phyloP scores from a whole-genome alignment of 2,797 vertebrate species.

The Paratrypauchen microcephalus region DNA sequence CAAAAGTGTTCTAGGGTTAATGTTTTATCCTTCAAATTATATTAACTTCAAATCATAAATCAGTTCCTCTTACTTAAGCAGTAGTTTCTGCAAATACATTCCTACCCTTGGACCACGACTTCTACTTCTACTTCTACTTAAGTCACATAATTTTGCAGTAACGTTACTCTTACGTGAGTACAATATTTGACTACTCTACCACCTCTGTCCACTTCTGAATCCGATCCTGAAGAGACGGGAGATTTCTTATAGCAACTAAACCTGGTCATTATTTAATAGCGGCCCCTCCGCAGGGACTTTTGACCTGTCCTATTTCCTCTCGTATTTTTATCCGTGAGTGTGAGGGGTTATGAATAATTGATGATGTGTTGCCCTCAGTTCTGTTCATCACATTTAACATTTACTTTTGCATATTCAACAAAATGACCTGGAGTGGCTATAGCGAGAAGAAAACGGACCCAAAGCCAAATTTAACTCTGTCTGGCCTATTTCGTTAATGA shows the following conservation, averaged over 20 bases:
- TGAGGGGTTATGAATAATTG: slow-evolving; percentile 37
- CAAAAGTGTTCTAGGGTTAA: too few relatives aligned
- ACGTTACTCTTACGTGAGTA: too few relatives aligned
- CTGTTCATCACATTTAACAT: slow-evolving; percentile 22
- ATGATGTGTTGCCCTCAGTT: slow-evolving; percentile 21
- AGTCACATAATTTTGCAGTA: too few relatives aligned
- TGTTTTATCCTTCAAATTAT: too few relatives aligned
- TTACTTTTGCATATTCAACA: slow-evolving; percentile 15
- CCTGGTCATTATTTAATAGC: slow-evolving; percentile 42
- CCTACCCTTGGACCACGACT: too few relatives aligned
- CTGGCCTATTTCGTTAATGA: slow-evolving; percentile 13
- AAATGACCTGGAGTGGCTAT: not conserved
- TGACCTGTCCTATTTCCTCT: slow-evolving; percentile 35
- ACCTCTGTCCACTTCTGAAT: not conserved
- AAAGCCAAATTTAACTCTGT: slow-evolving; percentile 7
- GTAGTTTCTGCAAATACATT: too few relatives aligned
- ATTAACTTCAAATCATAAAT: too few relatives aligned
- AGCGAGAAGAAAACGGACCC: not conserved
- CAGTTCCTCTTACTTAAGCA: too few relatives aligned
- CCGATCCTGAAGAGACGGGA: not conserved
- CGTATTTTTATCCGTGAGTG: slow-evolving; percentile 29
- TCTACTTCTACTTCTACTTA: too few relatives aligned
- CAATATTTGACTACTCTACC: too few relatives aligned
- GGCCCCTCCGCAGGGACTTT: slow-evolving; percentile 42
- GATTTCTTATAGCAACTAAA: not conserved